Conservation (phyloP, 1,140 invertebrate species). For the Tetramorium simillimum region DNA sequence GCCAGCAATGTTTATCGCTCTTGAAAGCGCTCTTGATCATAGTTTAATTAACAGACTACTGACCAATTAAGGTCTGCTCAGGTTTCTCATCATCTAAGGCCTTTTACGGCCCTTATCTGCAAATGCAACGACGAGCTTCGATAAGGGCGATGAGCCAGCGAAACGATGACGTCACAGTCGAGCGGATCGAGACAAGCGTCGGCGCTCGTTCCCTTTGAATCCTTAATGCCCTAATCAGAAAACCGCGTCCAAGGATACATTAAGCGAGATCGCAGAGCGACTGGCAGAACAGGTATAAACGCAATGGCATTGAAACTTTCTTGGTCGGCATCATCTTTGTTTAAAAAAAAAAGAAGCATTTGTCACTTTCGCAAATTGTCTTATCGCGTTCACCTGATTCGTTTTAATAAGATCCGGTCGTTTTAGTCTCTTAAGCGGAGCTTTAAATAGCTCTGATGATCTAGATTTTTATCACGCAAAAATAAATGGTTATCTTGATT, state of each 20-base stretch:
- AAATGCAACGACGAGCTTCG: constrained; percentile 19
- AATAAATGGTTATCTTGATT: no score
- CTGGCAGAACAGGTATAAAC: not conserved
- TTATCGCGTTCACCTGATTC: not conserved
- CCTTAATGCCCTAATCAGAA: constrained; percentile 63
- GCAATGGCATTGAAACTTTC: not conserved
- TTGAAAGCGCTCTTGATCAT: constrained; percentile 18
- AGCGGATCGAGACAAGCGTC: not conserved
- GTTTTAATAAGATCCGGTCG: not conserved
- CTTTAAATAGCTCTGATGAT: not conserved
- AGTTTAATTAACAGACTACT: constrained; percentile 63
- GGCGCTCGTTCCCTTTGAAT: constrained; percentile 58
- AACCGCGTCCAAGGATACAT: constrained; percentile 41
- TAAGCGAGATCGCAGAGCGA: constrained; percentile 29
- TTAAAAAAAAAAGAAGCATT: not conserved
- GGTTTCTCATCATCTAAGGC: not conserved
- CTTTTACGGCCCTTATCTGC: constrained; percentile 65
- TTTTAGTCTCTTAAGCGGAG: not conserved
- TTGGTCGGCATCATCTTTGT: not conserved
- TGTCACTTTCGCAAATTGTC: not conserved
- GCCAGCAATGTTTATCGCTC: constrained; percentile 30
- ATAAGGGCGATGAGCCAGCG: constrained; percentile 54
- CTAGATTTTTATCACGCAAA: not conserved
- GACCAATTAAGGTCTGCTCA: constrained; percentile 62
- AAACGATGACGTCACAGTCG: constrained; percentile 43